A percentile compares a stretch with the other conserved stretches of the same genome.
These are phyloP conservation scores for Auanema sp. DNA, from an alignment of 2,888 invertebrate genomes.

Conservation along the genomic window DNA sequence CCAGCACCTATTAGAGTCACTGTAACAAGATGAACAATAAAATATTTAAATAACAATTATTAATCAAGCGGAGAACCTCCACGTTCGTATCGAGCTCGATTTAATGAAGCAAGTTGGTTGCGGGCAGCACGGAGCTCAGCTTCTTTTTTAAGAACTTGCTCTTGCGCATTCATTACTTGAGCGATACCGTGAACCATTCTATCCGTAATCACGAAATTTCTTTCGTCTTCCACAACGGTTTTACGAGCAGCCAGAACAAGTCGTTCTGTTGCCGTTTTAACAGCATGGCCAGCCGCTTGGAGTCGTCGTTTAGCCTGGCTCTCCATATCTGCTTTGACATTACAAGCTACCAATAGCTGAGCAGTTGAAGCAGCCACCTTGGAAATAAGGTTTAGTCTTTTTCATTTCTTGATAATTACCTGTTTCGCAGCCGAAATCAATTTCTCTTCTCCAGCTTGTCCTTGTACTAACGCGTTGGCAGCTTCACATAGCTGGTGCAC, in stretches of 20 bases:
- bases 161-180: slow-evolving; percentile 66
- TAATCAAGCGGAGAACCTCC: slow-evolving; percentile 16
- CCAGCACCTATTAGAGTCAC: no score
- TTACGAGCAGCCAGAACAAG: slow-evolving; percentile 83
- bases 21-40: neutral
- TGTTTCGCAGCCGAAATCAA: slow-evolving; percentile 89
- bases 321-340: slow-evolving; percentile 95
- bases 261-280: slow-evolving; percentile 87
- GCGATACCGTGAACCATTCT: slow-evolving; percentile 76
- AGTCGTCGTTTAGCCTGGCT: slow-evolving; percentile 88
- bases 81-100: slow-evolving; percentile 83
- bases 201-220: slow-evolving; percentile 84
- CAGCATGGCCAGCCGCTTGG: slow-evolving; percentile 66
- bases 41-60: slow-evolving; percentile 1
- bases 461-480: slow-evolving; percentile 85
- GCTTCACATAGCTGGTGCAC: slow-evolving; percentile 96
- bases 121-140: slow-evolving; percentile 83
- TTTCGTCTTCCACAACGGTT: slow-evolving; percentile 78
- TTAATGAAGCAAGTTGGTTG: slow-evolving; percentile 83
- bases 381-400: slow-evolving; percentile 2
- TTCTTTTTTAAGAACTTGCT: slow-evolving; percentile 84
- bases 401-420: slow-evolving; percentile 38
- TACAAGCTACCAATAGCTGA: slow-evolving; percentile 93
- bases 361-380: slow-evolving; percentile 92
- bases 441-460: slow-evolving; percentile 78